phyloP scores from a whole-genome alignment of 2,888 invertebrate genomes.

The Spodoptera exigua region DNA sequence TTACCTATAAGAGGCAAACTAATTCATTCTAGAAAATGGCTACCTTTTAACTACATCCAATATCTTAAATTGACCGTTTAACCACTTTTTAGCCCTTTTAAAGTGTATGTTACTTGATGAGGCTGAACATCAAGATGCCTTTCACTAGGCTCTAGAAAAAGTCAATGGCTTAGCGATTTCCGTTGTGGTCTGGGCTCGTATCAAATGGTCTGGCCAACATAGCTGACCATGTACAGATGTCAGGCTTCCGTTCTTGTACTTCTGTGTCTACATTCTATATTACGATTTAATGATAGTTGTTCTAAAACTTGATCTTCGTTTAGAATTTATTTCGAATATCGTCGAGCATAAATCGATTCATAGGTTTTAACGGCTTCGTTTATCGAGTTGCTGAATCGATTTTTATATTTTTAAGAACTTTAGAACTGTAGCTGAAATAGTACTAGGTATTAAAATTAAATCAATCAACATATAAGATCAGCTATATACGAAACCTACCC shows the following conservation, averaged over 20 bases:
- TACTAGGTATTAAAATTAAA: constrained; percentile 22
- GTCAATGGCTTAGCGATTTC: constrained; percentile 74
- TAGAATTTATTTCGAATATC: too few relatives aligned
- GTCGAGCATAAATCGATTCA: too few relatives aligned
- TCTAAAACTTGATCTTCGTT: too few relatives aligned
- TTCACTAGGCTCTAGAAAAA: constrained; percentile 70
- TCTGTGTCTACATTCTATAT: constrained; percentile 17
- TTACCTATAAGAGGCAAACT: constrained; percentile 43
- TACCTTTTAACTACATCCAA: constrained; percentile 53
- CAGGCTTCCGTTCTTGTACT: constrained; percentile 47
- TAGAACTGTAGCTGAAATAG: neutral
- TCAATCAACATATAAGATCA: constrained; percentile 19
- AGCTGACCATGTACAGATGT: constrained; percentile 55
- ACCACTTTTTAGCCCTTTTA: constrained; percentile 52
- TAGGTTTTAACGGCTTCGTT: too few relatives aligned
- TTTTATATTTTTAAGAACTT: too few relatives aligned
- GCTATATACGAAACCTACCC: constrained; percentile 36
- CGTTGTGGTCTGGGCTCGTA: constrained; percentile 71
- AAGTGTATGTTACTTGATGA: constrained; percentile 51
- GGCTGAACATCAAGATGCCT: constrained; percentile 61
- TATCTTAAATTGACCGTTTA: constrained; percentile 52
- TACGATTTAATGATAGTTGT: constrained; percentile 4
- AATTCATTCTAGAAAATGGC: constrained; percentile 56
- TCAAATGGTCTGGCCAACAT: constrained; percentile 57
- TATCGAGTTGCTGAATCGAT: too few relatives aligned